Evolutionary conservation across 2,797 vertebrate species (phyloP), one percentile per base, ranked within the genome.

Genomic region (Siniperca undulata): DNA sequence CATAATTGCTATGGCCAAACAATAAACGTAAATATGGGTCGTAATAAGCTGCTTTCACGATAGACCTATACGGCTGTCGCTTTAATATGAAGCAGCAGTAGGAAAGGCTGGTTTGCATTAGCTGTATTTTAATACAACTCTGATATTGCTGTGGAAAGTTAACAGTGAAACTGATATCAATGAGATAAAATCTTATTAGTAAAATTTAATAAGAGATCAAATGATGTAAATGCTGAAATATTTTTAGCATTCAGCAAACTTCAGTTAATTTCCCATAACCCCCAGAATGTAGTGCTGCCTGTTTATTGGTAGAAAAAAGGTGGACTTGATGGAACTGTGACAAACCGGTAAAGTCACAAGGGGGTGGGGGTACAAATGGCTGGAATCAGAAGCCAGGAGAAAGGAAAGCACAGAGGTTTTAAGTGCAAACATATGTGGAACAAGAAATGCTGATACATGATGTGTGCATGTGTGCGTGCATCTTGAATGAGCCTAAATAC

Each of bases 351-450:
- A 70, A 58, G 52, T 50, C 67, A 62, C 24, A 62, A 42, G 7
- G 36, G 52, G 36, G 27, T 60, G 20, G 30, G 56, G 61, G 27
- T 55, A 53, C n/a, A 40, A 42, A 50, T 62, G n/a, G 14, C 52
- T 81, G 30, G 70, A 55, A 68, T 55, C 36, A 67, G 77, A 69
- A 78, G 70, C 70, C 60, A 36, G 27, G 22, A 77, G 56, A 50
- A 46, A 34, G 22, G 55, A 74, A 82, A 88, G 60, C 68, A 69
- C 40, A 48, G 48, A 42, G n/a, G 40, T 62, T 69, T 81, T 87
- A 89, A 90, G 73, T 80, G 83, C 85, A 90, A 93, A 87, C 92
- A 92, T 65, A 77, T 91, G 90, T 85, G 70, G 60, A 78, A 78
- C 80, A 74, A 70, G 27, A 55, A 27, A 69, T 3, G 40, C 65